Percentiles rank a stretch among this genome's conserved stretches.
phyloP scores from a whole-genome alignment of 1,140 invertebrate species.

The Eumaeus atala region DNA sequence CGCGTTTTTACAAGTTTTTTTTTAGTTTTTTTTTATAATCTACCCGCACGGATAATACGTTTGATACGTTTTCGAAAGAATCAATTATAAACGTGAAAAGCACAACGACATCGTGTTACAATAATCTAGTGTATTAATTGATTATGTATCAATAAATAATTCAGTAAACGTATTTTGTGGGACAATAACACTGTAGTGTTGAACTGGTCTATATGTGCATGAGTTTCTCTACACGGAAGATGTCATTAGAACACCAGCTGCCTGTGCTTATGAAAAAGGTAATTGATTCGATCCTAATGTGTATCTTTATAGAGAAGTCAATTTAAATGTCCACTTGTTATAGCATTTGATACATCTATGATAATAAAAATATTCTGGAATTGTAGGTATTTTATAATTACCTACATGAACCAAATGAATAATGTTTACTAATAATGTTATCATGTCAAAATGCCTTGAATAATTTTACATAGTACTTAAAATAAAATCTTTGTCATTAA shows the following conservation, averaged over 20 bases:
- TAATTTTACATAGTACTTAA: no score
- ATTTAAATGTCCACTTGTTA: no score
- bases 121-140: constrained; percentile 48
- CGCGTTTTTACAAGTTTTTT: constrained; percentile 20
- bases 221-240: constrained; percentile 47
- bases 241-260: constrained; percentile 60
- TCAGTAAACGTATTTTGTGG: constrained; percentile 39
- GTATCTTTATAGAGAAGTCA: background rate
- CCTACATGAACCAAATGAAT: background rate
- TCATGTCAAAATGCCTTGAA: no score
- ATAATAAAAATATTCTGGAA: no score
- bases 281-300: constrained; percentile 24
- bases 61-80: constrained; percentile 17
- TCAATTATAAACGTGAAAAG: constrained; percentile 13
- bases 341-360: no score
- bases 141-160: constrained; percentile 32
- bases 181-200: constrained; percentile 20
- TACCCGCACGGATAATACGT: constrained; percentile 35
- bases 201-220: constrained; percentile 23
- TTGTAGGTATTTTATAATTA: no score
- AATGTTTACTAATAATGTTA: no score
- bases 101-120: constrained; percentile 40
- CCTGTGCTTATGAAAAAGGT: constrained; percentile 65
- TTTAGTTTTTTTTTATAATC: constrained; percentile 22
- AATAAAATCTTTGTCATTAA: no score